phyloP scores from a whole-genome alignment of 1,140 invertebrate species.

The Calliopsis andreniformis region DNA sequence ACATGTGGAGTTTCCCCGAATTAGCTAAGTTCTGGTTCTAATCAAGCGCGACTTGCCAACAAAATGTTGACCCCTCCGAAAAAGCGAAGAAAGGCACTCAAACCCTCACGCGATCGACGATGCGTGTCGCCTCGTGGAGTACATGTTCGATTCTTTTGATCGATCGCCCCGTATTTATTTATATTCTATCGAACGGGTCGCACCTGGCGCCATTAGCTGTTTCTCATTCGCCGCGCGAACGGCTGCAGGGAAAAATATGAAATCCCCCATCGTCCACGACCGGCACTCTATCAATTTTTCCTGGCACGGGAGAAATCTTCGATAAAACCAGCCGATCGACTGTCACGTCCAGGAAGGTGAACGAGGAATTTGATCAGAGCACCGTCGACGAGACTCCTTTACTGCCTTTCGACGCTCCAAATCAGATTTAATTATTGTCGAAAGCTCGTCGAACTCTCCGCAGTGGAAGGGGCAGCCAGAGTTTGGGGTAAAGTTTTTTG shows the following conservation, averaged over 20 bases:
- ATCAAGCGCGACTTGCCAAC: conserved; percentile 36
- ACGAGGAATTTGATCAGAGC: conserved; percentile 39
- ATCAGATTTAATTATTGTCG: conserved; percentile 5
- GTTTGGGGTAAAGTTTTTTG: too few relatives aligned
- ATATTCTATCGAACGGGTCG: conserved; percentile 65
- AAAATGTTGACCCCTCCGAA: conserved; percentile 42
- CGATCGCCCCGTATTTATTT: conserved; percentile 71
- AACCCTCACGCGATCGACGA: conserved; percentile 48
- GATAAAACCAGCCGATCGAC: conserved; percentile 48
- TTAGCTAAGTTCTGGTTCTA: not conserved
- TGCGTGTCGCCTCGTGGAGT: conserved; percentile 58
- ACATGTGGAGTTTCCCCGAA: conserved; percentile 4
- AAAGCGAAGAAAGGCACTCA: conserved; percentile 8
- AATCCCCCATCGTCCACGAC: conserved; percentile 31
- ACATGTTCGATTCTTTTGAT: conserved; percentile 66
- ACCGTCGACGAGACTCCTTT: not conserved
- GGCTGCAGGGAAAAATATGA: conserved; percentile 51
- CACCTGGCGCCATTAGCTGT: conserved; percentile 68
- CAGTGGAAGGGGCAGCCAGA: too few relatives aligned
- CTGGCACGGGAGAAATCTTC: conserved; percentile 52
- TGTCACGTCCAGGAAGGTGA: conserved; percentile 34
- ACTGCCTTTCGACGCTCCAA: not conserved
- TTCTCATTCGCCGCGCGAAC: conserved; percentile 51
- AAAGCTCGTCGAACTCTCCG: not conserved
- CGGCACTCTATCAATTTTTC: conserved; percentile 66